These are phyloP conservation scores for human DNA, from an alignment of 2,113 vertebrate species.

Conservation along the genomic window GRCh38 chr3:5342001-5342500, in stretches of 20 bases:
- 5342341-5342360: not conserved
- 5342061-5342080: not conserved
- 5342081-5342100: not conserved
- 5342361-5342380: not conserved
- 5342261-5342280: not conserved
- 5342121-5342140: not conserved
- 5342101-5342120: not conserved
- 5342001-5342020: not conserved
- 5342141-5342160: not conserved
- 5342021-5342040: constrained; percentile 70
- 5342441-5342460: not conserved
- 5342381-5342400: not conserved
- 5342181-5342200: not conserved
- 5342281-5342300: not conserved
- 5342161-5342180: constrained; percentile 27
- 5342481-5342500: not conserved
- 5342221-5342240: not conserved
- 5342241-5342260: not conserved
- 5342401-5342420: not conserved
- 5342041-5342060: constrained; percentile 11
- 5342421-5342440: not conserved
- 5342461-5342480: not conserved
- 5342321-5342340: not conserved
- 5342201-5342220: not conserved
- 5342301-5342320: not conserved